Evolutionary conservation across 2,113 vertebrate genomes (phyloP), one percentile per base, ranked within the genome.

Genomic region (Zeus faber): DNA sequence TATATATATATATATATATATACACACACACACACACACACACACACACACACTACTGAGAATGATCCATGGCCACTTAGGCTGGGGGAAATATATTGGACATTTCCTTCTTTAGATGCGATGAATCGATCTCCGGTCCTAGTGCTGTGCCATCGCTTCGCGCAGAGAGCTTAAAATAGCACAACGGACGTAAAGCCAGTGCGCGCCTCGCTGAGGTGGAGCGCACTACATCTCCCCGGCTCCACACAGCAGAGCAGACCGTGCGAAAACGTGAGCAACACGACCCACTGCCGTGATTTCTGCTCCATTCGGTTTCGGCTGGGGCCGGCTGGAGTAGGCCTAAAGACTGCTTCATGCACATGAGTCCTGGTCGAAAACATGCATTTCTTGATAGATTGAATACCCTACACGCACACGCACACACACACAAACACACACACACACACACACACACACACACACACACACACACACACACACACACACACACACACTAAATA

Each of bases 81-180:
- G 70, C 20, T 46, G 44, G 44, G 44, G 44, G 70, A 63, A 65
- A 69, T 63, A 68, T 72, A 77, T 76, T 66, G 80, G 72, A 79
- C 72, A 65, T 69, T 85, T 84, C 85, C 78, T 81, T 83, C 81
- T 87, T 85, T 85, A 83, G 83, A 85, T 80, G 80, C 81, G 69
- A 75, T 77, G 76, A 80, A 85, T 85, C 69, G 80, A 84, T 85
- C 62, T 69, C 67, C 64, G 37, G 65, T 77, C 81, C 77, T 76
- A 76, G 73, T 46, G 77, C 81, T 41, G 77, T 61, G 79, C 76
- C 76, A 76, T 82, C 72, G 67, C 79, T 83, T 77, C 57, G 43
- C 62, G 44, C 70, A 31, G 67, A 54, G 62, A 31, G 79, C 83
- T 84, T 85, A 85, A 85, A 87, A 87, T 87, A 87, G 85, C n/a